Conservation (phyloP, 2,888 invertebrate genomes). For the Pristionchus entomophagus region DNA sequence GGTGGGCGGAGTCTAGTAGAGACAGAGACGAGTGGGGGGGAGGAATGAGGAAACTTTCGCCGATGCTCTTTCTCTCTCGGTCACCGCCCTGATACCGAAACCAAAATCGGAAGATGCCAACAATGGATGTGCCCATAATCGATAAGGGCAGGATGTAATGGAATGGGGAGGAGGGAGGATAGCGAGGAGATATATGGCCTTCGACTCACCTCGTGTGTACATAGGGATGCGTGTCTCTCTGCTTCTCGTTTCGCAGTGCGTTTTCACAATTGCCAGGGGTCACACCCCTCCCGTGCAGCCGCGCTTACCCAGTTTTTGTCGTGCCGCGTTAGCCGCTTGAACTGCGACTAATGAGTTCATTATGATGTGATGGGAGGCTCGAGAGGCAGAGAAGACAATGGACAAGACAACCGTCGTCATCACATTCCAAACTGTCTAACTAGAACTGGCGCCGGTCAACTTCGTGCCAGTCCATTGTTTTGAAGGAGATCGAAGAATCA, state of each 20-base stretch:
- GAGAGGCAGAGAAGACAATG: conserved; percentile 26
- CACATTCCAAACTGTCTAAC: conserved; percentile 35
- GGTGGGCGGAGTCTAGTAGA: conserved; percentile 22
- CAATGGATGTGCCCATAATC: neutral
- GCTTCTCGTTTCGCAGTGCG: conserved; percentile 29
- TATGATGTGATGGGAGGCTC: conserved; percentile 27
- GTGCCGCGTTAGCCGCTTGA: neutral
- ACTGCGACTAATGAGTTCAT: conserved; percentile 31
- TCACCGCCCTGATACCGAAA: neutral
- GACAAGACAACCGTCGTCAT: neutral
- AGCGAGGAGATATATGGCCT: conserved; percentile 41
- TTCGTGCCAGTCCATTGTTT: too few species aligned
- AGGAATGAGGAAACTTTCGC: neutral
- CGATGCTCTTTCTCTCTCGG: neutral
- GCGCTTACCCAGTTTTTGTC: conserved; percentile 17
- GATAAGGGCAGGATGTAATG: conserved; percentile 9
- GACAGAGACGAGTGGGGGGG: neutral
- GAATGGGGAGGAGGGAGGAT: neutral
- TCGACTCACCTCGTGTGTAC: conserved; percentile 26
- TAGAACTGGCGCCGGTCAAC: too few species aligned
- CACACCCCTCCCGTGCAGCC: conserved; percentile 20
- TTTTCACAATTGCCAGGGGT: conserved; percentile 17
- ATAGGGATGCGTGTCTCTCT: neutral
- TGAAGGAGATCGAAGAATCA: too few species aligned
- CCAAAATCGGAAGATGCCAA: neutral